Base-by-base conservation (phyloP, 2,797 vertebrate species). In the Sebastes vulpes region DNA sequence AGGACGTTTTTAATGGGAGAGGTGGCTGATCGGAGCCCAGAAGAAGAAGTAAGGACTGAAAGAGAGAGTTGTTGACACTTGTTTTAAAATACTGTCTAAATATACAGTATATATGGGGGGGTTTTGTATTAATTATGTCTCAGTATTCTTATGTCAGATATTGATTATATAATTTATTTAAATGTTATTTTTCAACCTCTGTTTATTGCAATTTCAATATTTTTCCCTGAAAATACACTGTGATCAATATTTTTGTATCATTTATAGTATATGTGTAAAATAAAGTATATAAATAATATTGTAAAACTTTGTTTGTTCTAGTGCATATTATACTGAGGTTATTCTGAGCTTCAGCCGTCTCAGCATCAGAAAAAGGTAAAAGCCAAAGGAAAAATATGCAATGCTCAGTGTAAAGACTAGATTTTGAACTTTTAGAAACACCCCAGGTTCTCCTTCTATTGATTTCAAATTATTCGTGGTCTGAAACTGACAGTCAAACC, bases 151-250 rank as follows among this genome's bases (percentile, higher is more conserved):
- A 94, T 95, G 94, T 91, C 96, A 96, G 96, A 97, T 97, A 97
- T 97, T 97, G 97, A 97, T 96, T 98, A 97, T 98, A 98, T 99
- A 99, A 99, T 99, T 99, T 99, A 99, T 99, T 46, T 98, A 98
- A 98, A 96, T 97, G 96, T 77, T 91, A 97, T 97, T 95, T 98
- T 96, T 91, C 96, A 96, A 95, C 94, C 94, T 97, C 95, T 97
- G 96, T 97, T 96, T 95, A 96, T 97, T 97, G 95, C 94, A 95
- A 95, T 97, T 97, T 96, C 94, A 95, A 96, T 96, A 96, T 85
- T 97, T 96, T 88, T 97, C 85, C 72, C 93, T 91, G 87, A 97
- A 98, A 97, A 96, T 95, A 97, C 97, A 98, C 97, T 97, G 97
- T 99, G 97, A 98, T 97, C 96, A 96, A 93, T 98, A 98, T 98